phyloP scores from a whole-genome alignment of 2,888 invertebrate species.

The Margaritifera margaritifera region DNA sequence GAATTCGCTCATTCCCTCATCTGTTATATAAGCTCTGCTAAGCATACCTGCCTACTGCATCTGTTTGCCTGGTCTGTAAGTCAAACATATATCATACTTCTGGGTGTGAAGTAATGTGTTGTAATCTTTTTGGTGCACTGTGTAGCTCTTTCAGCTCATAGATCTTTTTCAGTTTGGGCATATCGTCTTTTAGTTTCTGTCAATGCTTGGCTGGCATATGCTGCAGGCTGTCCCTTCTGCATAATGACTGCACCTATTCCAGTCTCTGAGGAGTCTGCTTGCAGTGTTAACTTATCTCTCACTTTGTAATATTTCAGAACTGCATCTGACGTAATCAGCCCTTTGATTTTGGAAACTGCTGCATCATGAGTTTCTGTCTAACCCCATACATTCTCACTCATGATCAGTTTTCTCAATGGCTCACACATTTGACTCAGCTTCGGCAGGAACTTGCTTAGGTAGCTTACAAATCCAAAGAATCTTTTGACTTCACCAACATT shows the following conservation, averaged over 20 bases:
- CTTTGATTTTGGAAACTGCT: no score
- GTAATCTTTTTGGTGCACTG: slow-evolving; percentile 47
- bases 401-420: slow-evolving; percentile 30
- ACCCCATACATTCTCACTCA: no score
- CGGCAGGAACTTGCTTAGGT: slow-evolving; percentile 38
- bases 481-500: slow-evolving; percentile 38
- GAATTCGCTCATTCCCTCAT: not conserved
- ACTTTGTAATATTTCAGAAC: slow-evolving; percentile 22
- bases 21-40: slow-evolving; percentile 13
- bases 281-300: slow-evolving; percentile 17
- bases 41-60: slow-evolving; percentile 22
- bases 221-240: slow-evolving; percentile 22
- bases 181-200: slow-evolving; percentile 24
- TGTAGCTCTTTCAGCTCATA: slow-evolving; percentile 52
- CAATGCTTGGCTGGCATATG: slow-evolving; percentile 20
- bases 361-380: slow-evolving; percentile 9
- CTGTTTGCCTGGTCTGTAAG: slow-evolving; percentile 20
- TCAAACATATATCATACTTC: no score
- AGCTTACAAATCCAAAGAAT: slow-evolving; percentile 41
- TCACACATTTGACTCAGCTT: slow-evolving; percentile 34
- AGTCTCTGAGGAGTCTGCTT: slow-evolving; percentile 17
- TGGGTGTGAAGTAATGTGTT: slow-evolving; percentile 31
- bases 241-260: slow-evolving; percentile 27
- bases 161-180: no score
- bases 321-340: slow-evolving; percentile 14